These are phyloP conservation scores for Drosophila sturtevanti DNA, from an alignment of 1,140 invertebrate species.

Conservation along the genomic window DNA sequence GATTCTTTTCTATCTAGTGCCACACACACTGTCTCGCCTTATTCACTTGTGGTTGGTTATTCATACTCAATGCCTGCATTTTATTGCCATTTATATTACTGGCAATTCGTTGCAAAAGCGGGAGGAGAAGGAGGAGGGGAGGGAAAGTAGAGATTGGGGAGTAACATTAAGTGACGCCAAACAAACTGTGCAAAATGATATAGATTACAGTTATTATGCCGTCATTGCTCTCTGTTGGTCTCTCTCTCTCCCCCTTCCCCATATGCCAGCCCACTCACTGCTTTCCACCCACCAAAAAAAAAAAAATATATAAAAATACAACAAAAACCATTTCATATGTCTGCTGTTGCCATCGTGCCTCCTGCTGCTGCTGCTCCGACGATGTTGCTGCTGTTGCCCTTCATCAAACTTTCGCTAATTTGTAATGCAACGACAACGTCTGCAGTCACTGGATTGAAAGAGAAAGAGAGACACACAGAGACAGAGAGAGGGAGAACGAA, in stretches of 20 bases:
- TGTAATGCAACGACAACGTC: slow-evolving; percentile 36
- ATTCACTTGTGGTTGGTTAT: not conserved
- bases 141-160: not conserved
- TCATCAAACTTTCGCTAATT: slow-evolving; percentile 44
- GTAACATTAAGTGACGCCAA: slow-evolving; percentile 27
- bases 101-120: not conserved
- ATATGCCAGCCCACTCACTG: not conserved
- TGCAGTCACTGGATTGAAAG: slow-evolving; percentile 6
- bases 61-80: slow-evolving; percentile 28
- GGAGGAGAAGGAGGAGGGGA: not conserved
- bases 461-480: not conserved
- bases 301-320: not conserved
- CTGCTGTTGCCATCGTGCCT: not conserved
- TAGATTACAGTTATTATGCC: slow-evolving; percentile 37
- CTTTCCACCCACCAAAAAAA: not conserved
- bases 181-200: slow-evolving; percentile 32
- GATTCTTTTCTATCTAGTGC: too few relatives aligned
- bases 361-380: slow-evolving; percentile 1
- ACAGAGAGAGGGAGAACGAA: not conserved
- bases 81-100: slow-evolving; percentile 38
- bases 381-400: slow-evolving; percentile 13
- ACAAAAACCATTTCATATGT: slow-evolving; percentile 8
- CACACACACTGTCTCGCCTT: not conserved
- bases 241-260: slow-evolving; percentile 10
- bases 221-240: slow-evolving; percentile 10